Evolutionary conservation across 2,888 invertebrate species (phyloP), one percentile per base, ranked within the genome.

Genomic region (Oxytorus armatus): DNA sequence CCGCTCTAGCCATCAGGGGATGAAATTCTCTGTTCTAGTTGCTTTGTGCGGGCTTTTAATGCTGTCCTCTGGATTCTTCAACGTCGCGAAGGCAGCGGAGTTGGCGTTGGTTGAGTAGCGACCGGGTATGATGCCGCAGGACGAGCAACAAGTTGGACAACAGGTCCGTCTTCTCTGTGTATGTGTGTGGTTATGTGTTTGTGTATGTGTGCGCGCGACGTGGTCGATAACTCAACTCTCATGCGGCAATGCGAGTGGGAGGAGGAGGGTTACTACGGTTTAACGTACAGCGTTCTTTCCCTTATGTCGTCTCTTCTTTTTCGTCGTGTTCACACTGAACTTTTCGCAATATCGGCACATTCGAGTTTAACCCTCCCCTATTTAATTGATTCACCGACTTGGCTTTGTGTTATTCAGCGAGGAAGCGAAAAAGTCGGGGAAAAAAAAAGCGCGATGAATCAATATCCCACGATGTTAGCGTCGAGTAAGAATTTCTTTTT

Each of bases 91-190:
- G 47, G 21, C 51, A 69, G 47, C 18, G 44, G 11, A 44, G 23
- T 29, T 44, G 51, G 51, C 39, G 55, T 65, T 29, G 21, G 21
- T 70, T 61, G 5, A 72, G 77, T 10, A 59, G 78, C 75, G 69
- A 70, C 53, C 39, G 72, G 51, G 70, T n/a, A n/a, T n/a, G 77
- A 77, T 75, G 74, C 77, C 79, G 81, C 82, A 84, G 89, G 87
- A 88, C 88, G 89, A 90, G 91, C 91, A 92, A 92, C 92, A 91
- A 92, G 92, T 92, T 90, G 90, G 91, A 91, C 91, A 91, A 91
- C 91, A 91, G 91, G 91, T 91, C 90, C 89, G 88, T 87, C 33
- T 4, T 36, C 8, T 36, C 8, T 36, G 36, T 55, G 55, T 10
- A 8, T 65, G 63, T 44, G 14, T 42, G 14, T 84, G 84, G 84